Evolutionary conservation across 2,113 vertebrate genomes (phyloP).

Genomic region (Crotophaga sulcirostris): DNA sequence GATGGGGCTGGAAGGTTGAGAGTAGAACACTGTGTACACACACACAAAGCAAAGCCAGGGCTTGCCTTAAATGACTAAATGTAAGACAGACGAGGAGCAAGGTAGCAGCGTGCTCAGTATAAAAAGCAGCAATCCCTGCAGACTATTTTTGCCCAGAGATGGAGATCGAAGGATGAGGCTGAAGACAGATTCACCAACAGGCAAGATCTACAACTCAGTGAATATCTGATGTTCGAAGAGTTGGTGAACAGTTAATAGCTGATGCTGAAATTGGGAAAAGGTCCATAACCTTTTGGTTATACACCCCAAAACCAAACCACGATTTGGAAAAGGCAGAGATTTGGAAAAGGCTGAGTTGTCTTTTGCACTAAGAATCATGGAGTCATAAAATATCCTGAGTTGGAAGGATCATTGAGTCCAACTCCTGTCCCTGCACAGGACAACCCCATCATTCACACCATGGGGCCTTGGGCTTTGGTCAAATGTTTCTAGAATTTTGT

Average conservation of each 20-base stretch:
- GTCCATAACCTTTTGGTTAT: too few species aligned
- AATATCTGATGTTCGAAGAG: not conserved
- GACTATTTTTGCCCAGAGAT: not conserved
- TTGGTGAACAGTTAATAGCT: accelerated
- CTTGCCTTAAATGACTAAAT: not conserved
- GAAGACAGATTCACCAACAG: not conserved
- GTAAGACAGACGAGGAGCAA: not conserved
- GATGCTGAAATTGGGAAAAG: not conserved
- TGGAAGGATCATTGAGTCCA: too few species aligned
- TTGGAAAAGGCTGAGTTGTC: not conserved
- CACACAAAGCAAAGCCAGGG: not conserved
- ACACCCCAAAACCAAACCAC: not conserved
- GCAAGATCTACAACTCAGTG: not conserved
- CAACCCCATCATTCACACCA: too few species aligned
- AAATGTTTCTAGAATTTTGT: too few species aligned
- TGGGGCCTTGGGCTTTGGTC: too few species aligned
- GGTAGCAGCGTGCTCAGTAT: not conserved
- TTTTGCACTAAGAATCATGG: not conserved
- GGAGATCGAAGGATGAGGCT: not conserved
- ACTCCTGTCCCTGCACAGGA: too few species aligned
- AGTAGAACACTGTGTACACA: accelerated
- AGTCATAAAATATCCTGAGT: too few species aligned
- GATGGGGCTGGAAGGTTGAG: not conserved
- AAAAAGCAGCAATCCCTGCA: not conserved
- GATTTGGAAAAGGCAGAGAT: not conserved